Percentiles rank a stretch among this genome's conserved stretches.
Evolutionary conservation across 2,797 vertebrate genomes (phyloP).

Genomic region (Girardinus metallicus): DNA sequence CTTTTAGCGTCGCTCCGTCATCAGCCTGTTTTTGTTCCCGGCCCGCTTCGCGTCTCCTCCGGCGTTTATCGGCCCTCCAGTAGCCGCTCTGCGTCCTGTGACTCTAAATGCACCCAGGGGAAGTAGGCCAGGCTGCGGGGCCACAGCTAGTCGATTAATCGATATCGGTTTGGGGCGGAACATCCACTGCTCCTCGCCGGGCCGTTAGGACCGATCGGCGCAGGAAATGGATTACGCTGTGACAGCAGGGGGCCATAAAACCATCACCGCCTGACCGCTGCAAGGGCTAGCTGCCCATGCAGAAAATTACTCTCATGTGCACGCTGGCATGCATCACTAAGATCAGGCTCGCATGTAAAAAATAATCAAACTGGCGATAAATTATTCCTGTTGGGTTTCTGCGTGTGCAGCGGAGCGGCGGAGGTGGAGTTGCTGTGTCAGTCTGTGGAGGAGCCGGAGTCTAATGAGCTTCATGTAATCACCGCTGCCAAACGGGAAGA

Average conservation of each 20-base stretch:
- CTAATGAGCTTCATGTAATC: conserved; percentile 2
- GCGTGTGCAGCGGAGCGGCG: too few relatives aligned
- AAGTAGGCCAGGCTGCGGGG: conserved; percentile 68
- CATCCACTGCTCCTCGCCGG: conserved; percentile 41
- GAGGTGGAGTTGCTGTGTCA: neutral
- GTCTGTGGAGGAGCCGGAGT: neutral
- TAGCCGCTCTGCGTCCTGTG: conserved; percentile 10
- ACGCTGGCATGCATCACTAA: neutral
- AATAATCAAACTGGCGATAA: neutral
- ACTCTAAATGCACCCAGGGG: conserved; percentile 58
- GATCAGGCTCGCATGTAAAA: conserved; percentile 10
- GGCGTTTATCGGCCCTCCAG: conserved; percentile 11
- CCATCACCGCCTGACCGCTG: conserved; percentile 45
- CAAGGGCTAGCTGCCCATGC: conserved; percentile 38
- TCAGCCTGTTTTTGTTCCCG: conserved; percentile 9
- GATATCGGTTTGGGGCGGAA: conserved; percentile 59
- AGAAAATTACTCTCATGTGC: conserved; percentile 25
- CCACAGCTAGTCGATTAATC: conserved; percentile 56
- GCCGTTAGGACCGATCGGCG: conserved; percentile 66
- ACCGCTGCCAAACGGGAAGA: conserved; percentile 7
- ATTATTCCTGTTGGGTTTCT: neutral
- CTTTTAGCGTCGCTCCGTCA: neutral
- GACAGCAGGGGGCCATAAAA: conserved; percentile 58
- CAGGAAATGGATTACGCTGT: conserved; percentile 63
- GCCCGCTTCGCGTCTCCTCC: conserved; percentile 9